Percentiles rank a stretch among this genome's conserved stretches.
Evolutionary conservation across 2,113 vertebrate genomes (phyloP).

Genomic region (Atherinomorus stipes): DNA sequence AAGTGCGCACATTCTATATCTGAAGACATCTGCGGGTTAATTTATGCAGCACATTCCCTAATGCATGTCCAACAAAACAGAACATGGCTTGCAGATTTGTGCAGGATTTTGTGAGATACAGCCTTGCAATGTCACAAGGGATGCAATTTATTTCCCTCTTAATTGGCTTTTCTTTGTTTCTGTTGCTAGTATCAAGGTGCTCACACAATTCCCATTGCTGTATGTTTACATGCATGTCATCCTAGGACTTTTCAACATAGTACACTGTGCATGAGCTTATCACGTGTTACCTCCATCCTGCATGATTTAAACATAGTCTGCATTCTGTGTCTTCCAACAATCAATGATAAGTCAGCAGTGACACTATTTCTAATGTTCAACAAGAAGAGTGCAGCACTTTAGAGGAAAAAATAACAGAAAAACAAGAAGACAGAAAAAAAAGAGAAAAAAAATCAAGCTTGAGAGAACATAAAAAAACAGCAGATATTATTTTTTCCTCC

Average conservation of each 20-base stretch:
- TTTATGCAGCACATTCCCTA: background rate
- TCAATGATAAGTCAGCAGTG: background rate
- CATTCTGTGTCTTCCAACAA: background rate
- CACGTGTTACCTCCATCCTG: background rate
- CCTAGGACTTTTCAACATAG: background rate
- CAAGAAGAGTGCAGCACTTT: conserved; percentile 39
- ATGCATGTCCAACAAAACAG: conserved; percentile 11
- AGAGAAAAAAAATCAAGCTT: conserved; percentile 34
- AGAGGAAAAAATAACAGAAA: conserved; percentile 40
- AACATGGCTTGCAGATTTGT: background rate
- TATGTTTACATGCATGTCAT: too few relatives aligned
- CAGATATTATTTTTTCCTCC: conserved; percentile 64
- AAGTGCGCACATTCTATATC: background rate
- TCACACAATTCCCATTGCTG: too few relatives aligned
- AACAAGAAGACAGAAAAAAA: conserved; percentile 34
- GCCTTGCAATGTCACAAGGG: background rate
- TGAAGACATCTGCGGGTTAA: background rate
- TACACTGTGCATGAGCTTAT: background rate
- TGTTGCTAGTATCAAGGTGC: background rate
- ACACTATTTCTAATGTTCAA: conserved; percentile 69
- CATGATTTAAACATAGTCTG: background rate
- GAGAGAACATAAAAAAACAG: conserved; percentile 27
- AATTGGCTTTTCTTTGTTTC: background rate
- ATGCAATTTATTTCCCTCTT: background rate
- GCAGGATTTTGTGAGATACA: background rate